Evolutionary conservation across 1,140 invertebrate species (phyloP).

Genomic region (Caligus rogercresseyi): DNA sequence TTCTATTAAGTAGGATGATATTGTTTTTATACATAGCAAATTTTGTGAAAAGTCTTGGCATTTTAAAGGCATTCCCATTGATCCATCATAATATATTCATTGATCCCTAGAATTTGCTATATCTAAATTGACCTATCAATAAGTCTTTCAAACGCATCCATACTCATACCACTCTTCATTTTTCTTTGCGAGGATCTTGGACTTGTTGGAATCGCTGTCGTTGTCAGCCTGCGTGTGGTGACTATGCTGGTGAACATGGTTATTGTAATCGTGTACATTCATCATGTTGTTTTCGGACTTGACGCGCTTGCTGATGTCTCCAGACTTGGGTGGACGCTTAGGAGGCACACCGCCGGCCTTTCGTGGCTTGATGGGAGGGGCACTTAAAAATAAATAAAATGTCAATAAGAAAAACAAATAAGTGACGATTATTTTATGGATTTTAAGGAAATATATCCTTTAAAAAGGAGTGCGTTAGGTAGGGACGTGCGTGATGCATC

Average conservation of each 20-base stretch:
- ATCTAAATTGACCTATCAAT: no score
- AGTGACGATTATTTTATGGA: background rate
- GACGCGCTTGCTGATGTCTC: background rate
- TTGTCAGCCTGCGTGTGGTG: background rate
- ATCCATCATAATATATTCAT: background rate
- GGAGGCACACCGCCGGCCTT: background rate
- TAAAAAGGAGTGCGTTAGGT: no score
- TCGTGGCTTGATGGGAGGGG: background rate
- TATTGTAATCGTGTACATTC: no score
- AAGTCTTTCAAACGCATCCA: background rate
- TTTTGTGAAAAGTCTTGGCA: background rate
- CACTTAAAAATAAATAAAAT: no score
- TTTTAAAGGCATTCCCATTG: background rate
- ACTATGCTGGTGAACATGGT: no score
- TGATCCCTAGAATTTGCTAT: no score
- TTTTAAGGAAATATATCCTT: no score
- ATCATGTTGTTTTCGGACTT: background rate
- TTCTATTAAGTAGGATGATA: background rate
- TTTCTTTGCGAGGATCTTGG: background rate
- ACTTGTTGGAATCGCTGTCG: background rate
- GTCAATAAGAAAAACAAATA: no score
- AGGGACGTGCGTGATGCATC: no score
- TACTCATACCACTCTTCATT: background rate
- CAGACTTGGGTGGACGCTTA: background rate
- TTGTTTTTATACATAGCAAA: background rate